These are phyloP conservation scores for Cydia fagiglandana DNA, from an alignment of 1,140 invertebrate species.

Conservation along the genomic window DNA sequence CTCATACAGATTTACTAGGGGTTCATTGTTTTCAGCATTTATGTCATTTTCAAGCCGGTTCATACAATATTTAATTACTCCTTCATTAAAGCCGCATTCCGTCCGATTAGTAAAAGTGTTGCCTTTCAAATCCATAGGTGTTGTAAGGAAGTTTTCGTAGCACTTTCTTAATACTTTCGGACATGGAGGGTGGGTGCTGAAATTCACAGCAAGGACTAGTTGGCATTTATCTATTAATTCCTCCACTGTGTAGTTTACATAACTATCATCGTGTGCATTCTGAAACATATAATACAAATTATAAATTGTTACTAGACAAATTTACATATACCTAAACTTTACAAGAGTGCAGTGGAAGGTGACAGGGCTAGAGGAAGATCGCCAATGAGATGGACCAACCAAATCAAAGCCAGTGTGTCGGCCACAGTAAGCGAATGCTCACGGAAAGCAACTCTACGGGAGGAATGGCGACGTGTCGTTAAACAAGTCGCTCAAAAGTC, in stretches of 20 bases:
- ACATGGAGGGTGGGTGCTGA: constrained; percentile 66
- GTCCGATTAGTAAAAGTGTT: constrained; percentile 60
- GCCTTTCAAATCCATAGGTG: constrained; percentile 54
- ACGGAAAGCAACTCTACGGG: too few species aligned
- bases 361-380: too few species aligned
- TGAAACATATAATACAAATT: constrained; percentile 51
- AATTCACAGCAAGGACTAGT: constrained; percentile 56
- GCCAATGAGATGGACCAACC: too few species aligned
- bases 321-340: too few species aligned
- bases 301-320: not conserved
- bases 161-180: constrained; percentile 51
- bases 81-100: constrained; percentile 51
- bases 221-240: constrained; percentile 60
- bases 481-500: too few species aligned
- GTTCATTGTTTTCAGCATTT: constrained; percentile 52
- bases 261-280: constrained; percentile 68
- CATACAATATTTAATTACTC: constrained; percentile 66
- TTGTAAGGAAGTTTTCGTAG: constrained; percentile 64
- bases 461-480: too few species aligned
- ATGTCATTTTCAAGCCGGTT: constrained; percentile 68
- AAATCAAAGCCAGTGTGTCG: too few species aligned
- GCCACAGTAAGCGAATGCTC: too few species aligned
- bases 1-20: constrained; percentile 55
- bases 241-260: constrained; percentile 45
- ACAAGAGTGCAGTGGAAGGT: too few species aligned